phyloP scores from a whole-genome alignment of 2,113 vertebrate genomes.

The Charina bottae region DNA sequence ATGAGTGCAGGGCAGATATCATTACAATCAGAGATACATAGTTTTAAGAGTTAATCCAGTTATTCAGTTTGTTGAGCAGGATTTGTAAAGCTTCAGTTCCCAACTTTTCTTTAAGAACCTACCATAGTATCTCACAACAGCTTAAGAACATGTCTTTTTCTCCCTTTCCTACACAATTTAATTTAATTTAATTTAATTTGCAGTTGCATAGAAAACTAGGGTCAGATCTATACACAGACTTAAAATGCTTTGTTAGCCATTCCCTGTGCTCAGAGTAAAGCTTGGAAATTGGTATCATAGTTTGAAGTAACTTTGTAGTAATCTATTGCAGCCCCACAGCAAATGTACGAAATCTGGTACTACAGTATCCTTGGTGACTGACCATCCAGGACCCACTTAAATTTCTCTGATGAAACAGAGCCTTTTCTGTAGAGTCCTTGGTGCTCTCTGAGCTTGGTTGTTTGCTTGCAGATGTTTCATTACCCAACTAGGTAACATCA shows the following conservation, averaged over 20 bases:
- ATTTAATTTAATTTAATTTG: neutral
- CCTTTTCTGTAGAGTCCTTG: neutral
- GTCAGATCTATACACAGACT: neutral
- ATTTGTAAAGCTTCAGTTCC: neutral
- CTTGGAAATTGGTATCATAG: neutral
- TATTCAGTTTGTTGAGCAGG: neutral
- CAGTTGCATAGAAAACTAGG: neutral
- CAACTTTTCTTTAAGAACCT: neutral
- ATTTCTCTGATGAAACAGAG: neutral
- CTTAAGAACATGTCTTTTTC: neutral
- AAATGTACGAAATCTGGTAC: neutral
- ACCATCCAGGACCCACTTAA: neutral
- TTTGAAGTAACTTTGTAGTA: neutral
- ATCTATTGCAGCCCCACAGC: neutral
- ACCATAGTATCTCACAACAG: neutral
- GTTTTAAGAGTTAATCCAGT: neutral
- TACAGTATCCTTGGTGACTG: neutral
- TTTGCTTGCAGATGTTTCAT: neutral
- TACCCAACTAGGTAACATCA: neutral
- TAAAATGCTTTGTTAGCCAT: neutral
- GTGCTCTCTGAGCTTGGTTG: neutral
- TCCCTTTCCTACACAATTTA: neutral
- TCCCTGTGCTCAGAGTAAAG: neutral
- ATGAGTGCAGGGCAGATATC: constrained; percentile 5
- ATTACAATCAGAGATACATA: neutral